Conservation (phyloP, 2,888 invertebrate species). For the Apodemia mormo region DNA sequence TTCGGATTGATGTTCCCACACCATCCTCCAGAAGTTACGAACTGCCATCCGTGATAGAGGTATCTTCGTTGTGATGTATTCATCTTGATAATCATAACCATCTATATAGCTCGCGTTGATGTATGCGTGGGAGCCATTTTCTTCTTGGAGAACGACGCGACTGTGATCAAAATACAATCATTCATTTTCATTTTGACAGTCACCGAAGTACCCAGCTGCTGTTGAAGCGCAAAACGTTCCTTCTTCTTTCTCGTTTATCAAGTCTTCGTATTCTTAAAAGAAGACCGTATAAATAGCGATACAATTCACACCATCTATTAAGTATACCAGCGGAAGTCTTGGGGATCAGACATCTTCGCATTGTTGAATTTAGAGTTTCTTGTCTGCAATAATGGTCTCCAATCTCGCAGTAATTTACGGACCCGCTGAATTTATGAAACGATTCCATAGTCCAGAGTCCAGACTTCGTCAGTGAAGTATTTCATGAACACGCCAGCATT, state of each 20-base stretch:
- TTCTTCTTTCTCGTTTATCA: slow-evolving; percentile 6
- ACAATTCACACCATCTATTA: no score
- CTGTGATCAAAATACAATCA: slow-evolving; percentile 17
- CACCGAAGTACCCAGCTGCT: slow-evolving; percentile 10
- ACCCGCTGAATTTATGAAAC: no score
- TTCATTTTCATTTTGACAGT: slow-evolving; percentile 15
- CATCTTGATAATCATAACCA: slow-evolving; percentile 6
- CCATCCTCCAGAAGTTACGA: slow-evolving; percentile 22
- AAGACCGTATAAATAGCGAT: no score
- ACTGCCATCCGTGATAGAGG: slow-evolving; percentile 14
- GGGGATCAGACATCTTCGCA: no score
- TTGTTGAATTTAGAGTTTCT: no score
- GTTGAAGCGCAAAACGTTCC: slow-evolving; percentile 13
- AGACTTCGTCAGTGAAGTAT: no score
- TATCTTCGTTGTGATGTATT: neutral
- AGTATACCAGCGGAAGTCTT: no score
- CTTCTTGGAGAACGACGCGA: slow-evolving; percentile 22
- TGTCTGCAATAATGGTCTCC: no score
- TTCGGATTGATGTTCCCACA: slow-evolving; percentile 25
- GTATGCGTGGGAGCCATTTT: neutral
- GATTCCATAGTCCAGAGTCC: no score
- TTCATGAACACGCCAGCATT: no score
- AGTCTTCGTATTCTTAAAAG: slow-evolving; percentile 13
- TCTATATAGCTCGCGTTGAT: slow-evolving; percentile 21
- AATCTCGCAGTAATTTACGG: no score